Conservation (phyloP, 2,888 invertebrate species). For the Patella pellucida region DNA sequence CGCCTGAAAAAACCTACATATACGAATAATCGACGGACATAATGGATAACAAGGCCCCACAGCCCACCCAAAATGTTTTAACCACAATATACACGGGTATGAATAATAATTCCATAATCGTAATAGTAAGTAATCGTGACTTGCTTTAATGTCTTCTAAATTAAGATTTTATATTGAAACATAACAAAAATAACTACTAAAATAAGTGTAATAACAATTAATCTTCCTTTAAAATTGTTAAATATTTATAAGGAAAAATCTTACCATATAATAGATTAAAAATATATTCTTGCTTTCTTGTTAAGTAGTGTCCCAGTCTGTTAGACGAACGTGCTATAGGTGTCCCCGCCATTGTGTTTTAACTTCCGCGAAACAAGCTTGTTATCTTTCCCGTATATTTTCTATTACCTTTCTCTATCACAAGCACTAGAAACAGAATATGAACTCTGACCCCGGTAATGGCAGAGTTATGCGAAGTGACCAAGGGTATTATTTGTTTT, state of each 20-base stretch:
- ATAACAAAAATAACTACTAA: too few species aligned
- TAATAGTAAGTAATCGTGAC: too few species aligned
- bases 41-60: too few species aligned
- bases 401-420: neutral
- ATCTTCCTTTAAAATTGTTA: neutral
- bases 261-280: slow-evolving; percentile 3
- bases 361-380: too few species aligned
- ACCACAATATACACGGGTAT: too few species aligned
- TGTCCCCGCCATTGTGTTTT: neutral
- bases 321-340: neutral
- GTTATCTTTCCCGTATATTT: too few species aligned
- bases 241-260: neutral
- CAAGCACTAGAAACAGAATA: neutral
- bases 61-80: too few species aligned
- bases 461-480: slow-evolving; percentile 7
- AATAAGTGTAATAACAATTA: neutral
- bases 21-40: too few species aligned
- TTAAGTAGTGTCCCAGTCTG: neutral
- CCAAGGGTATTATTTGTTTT: slow-evolving; percentile 4
- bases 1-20: too few species aligned
- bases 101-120: too few species aligned
- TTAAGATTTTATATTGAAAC: too few species aligned
- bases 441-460: neutral
- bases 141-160: too few species aligned
- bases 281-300: slow-evolving; percentile 4